A percentile compares a stretch with the other conserved stretches of the same genome.
Evolutionary conservation across 2,888 invertebrate species (phyloP).

Genomic region (Drosophila bunnanda): DNA sequence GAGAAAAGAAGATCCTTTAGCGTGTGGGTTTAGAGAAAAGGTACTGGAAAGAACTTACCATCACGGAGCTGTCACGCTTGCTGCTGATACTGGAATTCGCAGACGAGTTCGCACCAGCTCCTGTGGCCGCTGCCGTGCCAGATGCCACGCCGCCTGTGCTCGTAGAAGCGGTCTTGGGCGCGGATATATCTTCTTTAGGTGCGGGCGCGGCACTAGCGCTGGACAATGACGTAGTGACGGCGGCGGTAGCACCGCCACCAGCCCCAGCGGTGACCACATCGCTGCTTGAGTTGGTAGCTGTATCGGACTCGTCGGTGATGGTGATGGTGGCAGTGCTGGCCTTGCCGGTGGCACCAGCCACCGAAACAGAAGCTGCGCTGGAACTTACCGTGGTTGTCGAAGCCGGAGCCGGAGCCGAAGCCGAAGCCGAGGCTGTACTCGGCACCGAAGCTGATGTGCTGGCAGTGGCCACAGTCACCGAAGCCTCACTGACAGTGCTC

Average conservation of each 20-base stretch:
- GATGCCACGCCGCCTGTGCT: neutral
- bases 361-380: constrained; percentile 3
- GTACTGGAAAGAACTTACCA: constrained; percentile 12
- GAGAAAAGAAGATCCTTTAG: neutral
- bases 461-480: neutral
- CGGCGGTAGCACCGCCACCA: constrained; percentile 14
- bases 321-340: constrained; percentile 66
- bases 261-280: constrained; percentile 37
- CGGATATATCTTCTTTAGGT: constrained; percentile 41
- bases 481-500: constrained; percentile 4
- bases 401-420: neutral
- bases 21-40: too few relatives aligned
- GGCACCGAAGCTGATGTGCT: neutral
- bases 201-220: constrained; percentile 33
- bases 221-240: constrained; percentile 32
- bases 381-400: constrained; percentile 8
- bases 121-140: constrained; percentile 5
- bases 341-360: constrained; percentile 6
- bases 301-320: constrained; percentile 84
- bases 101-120: neutral
- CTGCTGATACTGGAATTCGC: constrained; percentile 1
- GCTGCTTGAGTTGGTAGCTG: constrained; percentile 70
- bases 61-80: constrained; percentile 38
- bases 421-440: neutral
- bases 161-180: constrained; percentile 43